phyloP scores from a whole-genome alignment of 2,888 invertebrate genomes.

The Idaea aversata region DNA sequence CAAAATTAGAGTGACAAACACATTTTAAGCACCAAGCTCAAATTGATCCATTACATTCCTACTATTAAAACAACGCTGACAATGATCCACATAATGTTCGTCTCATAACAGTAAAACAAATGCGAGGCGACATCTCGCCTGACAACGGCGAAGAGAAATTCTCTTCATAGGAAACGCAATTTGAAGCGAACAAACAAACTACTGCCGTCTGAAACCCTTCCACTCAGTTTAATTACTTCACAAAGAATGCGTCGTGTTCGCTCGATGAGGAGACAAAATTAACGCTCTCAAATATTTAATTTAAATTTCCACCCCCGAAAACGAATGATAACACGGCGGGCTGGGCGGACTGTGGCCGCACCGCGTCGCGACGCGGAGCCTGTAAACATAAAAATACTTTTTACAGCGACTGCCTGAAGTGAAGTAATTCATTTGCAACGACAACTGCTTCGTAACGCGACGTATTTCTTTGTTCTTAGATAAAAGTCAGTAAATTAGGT shows the following conservation, averaged over 20 bases:
- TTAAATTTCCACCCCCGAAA: conserved; percentile 75
- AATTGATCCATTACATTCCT: not conserved
- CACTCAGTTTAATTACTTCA: conserved; percentile 80
- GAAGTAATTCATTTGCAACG: conserved; percentile 64
- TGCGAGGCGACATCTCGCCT: conserved; percentile 42
- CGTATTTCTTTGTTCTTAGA: conserved; percentile 61
- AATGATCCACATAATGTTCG: conserved; percentile 9
- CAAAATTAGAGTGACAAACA: conserved; percentile 17
- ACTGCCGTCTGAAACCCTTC: conserved; percentile 76
- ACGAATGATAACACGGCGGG: conserved; percentile 73
- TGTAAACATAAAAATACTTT: conserved; percentile 51
- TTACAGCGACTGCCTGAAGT: conserved; percentile 43
- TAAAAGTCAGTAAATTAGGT: conserved; percentile 55
- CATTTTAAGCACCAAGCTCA: conserved; percentile 3
- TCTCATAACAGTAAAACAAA: conserved; percentile 22
- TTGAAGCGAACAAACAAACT: conserved; percentile 79
- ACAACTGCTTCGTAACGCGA: conserved; percentile 62
- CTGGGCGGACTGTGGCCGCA: conserved; percentile 52
- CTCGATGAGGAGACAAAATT: conserved; percentile 80
- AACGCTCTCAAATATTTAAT: conserved; percentile 81
- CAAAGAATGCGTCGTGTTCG: conserved; percentile 79
- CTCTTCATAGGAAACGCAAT: conserved; percentile 77
- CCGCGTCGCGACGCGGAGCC: conserved; percentile 22
- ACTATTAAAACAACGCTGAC: conserved; percentile 4
- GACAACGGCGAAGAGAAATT: conserved; percentile 62